Base-by-base conservation (phyloP, 2,888 invertebrate species). In the Eumacrocentrus americanus region DNA sequence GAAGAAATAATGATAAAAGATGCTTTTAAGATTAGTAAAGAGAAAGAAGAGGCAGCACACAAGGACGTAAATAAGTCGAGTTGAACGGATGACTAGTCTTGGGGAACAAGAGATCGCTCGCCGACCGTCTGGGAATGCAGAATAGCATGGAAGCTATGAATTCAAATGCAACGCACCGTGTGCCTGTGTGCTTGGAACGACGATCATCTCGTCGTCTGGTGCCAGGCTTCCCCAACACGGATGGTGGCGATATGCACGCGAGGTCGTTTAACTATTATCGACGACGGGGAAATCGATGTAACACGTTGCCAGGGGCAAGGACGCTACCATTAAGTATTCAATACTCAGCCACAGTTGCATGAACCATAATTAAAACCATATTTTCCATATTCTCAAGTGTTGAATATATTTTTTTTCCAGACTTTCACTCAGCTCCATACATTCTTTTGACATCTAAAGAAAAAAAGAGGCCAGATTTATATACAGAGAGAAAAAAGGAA, bases 91-190 rank as follows among this genome's bases (percentile, higher is more conserved):
- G 68, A 68, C 64, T 63, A 64, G 70, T 61, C 37, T 42, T 16
- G 66, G 64, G 67, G 68, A 70, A 72, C 70, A 69, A 67, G 70
- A 60, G 42, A 63, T 59, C n/a, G 6, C 42, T 52, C 16, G 58
- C 29, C 22, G 60, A n/a, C 47, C 48, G 50, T 58, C 57, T 57
- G 40, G 55, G 61, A 77, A 77, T 77, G 74, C 74, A 70, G 72
- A 71, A 67, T 71, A 53, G 47, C 22, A 53, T 67, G 68, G 68
- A 61, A 60, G 69, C 73, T 74, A 70, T 70, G 75, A 74, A 74
- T 73, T 71, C 68, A 65, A 75, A 72, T 69, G 71, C 59, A 71
- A 69, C 34, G 46, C 48, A 18, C 53, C 25, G 18, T 23, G 46
- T 46, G 25, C 12, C n/a, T 25, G 23, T 12, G 22, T 56, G 38